Percentiles rank a stretch among this genome's conserved stretches.
Evolutionary conservation across 2,888 invertebrate species (phyloP).

Genomic region (Tenthredo scrophulariae): DNA sequence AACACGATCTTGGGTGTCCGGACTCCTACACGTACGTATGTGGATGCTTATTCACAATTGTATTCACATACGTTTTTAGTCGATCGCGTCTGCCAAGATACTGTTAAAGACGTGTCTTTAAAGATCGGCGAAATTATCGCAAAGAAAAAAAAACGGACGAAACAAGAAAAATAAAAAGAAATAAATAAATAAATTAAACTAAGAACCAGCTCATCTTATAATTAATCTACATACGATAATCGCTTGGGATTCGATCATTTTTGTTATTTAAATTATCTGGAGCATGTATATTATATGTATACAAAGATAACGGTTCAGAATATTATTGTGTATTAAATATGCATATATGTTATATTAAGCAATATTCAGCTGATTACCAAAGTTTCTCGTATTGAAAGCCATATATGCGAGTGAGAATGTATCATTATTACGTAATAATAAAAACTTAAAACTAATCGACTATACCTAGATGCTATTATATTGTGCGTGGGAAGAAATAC

Average conservation of each 20-base stretch:
- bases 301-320: not conserved
- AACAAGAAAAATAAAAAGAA: not conserved
- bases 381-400: not conserved
- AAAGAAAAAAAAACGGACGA: not conserved
- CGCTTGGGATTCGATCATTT: not conserved
- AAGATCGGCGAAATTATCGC: not conserved
- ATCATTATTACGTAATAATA: not conserved
- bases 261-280: not conserved
- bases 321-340: not conserved
- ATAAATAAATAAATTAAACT: not conserved
- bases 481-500: not conserved
- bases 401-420: not conserved
- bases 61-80: conserved; percentile 1
- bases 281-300: no score
- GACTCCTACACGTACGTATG: conserved; percentile 35
- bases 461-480: not conserved
- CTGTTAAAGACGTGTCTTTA: not conserved
- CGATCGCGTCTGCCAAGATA: not conserved
- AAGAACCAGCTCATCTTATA: not conserved
- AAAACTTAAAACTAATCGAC: not conserved
- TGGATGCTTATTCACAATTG: not conserved
- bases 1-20: conserved; percentile 40
- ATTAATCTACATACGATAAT: not conserved
- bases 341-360: not conserved
- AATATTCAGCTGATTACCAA: not conserved